These are phyloP conservation scores for Gallirallus australis DNA, from an alignment of 2,797 vertebrate genomes.

Conservation along the genomic window DNA sequence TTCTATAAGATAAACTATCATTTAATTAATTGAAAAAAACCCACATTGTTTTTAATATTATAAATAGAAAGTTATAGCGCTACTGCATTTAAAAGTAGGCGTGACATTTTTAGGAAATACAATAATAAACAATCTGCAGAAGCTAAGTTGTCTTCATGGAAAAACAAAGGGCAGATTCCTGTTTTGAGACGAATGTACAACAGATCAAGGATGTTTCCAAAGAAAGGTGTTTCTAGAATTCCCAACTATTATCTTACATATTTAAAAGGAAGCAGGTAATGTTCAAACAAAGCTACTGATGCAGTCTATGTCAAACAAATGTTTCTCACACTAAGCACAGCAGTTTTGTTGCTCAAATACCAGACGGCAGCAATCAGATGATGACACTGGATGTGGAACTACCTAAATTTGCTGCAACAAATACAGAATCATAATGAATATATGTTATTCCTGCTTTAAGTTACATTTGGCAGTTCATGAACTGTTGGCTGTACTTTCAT, in stretches of 20 bases:
- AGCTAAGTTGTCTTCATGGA: background rate
- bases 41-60: background rate
- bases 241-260: background rate
- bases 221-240: background rate
- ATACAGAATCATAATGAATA: background rate
- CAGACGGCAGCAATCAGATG: background rate
- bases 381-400: background rate
- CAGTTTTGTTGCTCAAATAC: background rate
- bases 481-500: background rate
- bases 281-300: background rate
- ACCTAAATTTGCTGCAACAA: background rate
- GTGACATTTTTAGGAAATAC: background rate
- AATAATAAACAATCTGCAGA: background rate
- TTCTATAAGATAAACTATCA: background rate
- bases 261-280: background rate
- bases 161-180: background rate
- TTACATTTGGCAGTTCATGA: background rate
- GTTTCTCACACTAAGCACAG: background rate
- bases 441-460: background rate
- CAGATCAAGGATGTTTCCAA: background rate
- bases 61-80: background rate
- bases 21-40: background rate
- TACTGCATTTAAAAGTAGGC: background rate
- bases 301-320: background rate
- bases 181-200: background rate